Conservation (phyloP, 2,888 invertebrate species). For the Baronia brevicornis region DNA sequence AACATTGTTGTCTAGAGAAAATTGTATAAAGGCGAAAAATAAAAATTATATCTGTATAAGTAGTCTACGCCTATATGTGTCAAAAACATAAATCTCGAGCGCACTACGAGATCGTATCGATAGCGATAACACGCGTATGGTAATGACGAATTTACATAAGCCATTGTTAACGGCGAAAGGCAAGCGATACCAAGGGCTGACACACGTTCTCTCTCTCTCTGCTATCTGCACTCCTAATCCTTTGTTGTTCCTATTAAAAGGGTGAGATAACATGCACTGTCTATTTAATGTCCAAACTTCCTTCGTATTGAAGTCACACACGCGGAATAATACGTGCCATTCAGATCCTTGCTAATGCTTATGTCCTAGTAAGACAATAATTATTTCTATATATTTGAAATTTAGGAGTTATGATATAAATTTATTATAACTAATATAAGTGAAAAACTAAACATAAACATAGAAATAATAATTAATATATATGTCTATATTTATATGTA, state of each 20-base stretch:
- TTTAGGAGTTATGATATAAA: no score
- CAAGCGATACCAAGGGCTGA: conserved; percentile 32
- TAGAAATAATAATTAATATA: no score
- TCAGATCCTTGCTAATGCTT: no score
- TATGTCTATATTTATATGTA: no score
- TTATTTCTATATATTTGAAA: no score
- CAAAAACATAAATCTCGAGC: conserved; percentile 11
- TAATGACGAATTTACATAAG: conserved; percentile 33
- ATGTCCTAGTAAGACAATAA: no score
- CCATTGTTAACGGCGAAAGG: conserved; percentile 30
- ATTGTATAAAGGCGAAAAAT: background rate
- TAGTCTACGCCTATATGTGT: conserved; percentile 7
- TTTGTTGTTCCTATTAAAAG: conserved; percentile 8
- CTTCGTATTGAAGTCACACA: conserved; percentile 1
- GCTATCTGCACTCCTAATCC: conserved; percentile 11
- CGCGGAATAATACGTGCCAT: conserved; percentile 1
- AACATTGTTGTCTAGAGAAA: background rate
- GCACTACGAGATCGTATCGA: conserved; percentile 13
- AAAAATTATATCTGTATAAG: background rate
- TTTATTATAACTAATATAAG: no score
- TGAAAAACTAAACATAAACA: no score
- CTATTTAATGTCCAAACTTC: background rate
- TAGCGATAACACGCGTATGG: conserved; percentile 20
- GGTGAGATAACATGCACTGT: conserved; percentile 2
- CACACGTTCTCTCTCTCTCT: conserved; percentile 13